A percentile compares a stretch with the other conserved stretches of the same genome.
phyloP scores from a whole-genome alignment of 2,888 invertebrate genomes.

The Yponomeuta plumbellus region DNA sequence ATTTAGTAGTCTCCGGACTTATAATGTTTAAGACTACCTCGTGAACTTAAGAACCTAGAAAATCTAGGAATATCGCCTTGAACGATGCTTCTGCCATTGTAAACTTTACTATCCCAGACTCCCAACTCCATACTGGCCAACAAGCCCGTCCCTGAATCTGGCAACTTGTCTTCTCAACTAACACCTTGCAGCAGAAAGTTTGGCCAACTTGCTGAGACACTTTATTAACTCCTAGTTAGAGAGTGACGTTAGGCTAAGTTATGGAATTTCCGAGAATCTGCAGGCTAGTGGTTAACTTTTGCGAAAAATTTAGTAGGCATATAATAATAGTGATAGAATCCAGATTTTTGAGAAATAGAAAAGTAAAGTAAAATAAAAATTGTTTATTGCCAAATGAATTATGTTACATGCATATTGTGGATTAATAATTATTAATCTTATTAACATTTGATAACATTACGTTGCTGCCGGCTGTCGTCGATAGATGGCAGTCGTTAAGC shows the following conservation, averaged over 20 bases:
- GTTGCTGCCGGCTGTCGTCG: too few species aligned
- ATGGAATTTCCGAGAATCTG: not conserved
- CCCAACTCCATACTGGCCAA: not conserved
- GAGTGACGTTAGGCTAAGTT: not conserved
- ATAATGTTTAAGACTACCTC: too few species aligned
- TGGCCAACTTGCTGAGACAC: not conserved
- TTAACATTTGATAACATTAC: too few species aligned
- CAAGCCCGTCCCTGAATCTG: not conserved
- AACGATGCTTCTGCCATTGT: not conserved
- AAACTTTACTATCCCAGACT: not conserved
- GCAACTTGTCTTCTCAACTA: not conserved
- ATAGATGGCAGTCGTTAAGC: too few species aligned
- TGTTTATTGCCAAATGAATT: too few species aligned
- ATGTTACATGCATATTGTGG: too few species aligned
- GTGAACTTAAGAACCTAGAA: too few species aligned
- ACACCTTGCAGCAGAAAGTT: not conserved
- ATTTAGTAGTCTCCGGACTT: too few species aligned
- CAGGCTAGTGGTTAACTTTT: not conserved
- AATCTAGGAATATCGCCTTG: not conserved
- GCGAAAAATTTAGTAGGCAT: not conserved
- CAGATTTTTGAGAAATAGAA: too few species aligned
- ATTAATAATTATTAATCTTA: too few species aligned
- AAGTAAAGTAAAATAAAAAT: too few species aligned
- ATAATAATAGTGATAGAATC: too few species aligned
- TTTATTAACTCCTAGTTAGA: not conserved